Evolutionary conservation across 1,140 invertebrate species (phyloP), one percentile per base, ranked within the genome.

Genomic region (Aphidius gifuensis): DNA sequence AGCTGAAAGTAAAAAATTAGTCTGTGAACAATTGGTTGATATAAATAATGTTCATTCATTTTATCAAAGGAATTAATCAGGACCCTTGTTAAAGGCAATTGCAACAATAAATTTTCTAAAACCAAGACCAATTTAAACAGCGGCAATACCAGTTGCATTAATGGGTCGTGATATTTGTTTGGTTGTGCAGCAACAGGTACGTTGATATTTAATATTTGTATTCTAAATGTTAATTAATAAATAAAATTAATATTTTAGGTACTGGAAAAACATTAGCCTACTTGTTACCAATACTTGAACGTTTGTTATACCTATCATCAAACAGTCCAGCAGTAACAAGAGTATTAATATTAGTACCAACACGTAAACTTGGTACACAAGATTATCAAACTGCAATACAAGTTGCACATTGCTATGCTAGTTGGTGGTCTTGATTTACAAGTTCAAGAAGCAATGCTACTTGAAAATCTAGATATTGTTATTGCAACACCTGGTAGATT

Each of bases 261-360:
- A 99, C 97, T 6, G 97, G 96, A 42, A 99, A 99, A 86, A 99
- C 97, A 4, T 94, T 94, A 0, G 97, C 97, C 0, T 99, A 98
- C 75, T 98, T 99, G 93, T 81, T 99, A 64, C 97, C 97, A 5
- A 96, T 96, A 40, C 74, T 99, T 32, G 97, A 99, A 81, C 84
- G 97, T 67, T 83, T 99, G 56, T 76, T 99, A 4, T 98, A 92
- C 73, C 88, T 87, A 60, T 16, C 16, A 16, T 76, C 76, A 61
- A 78, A 83, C 47, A 84, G 86, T 59, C 78, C 84, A 46, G 83
- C 87, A 9, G 81, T 91, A 7, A 94, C 93, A 0, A 80, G 94
- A 66, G 97, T 99, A 7, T 82, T 99, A 9, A 91, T 99, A 16
- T 79, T 99, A 3, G 94, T 98, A 9, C 97, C 97, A 4, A 99